phyloP scores from a whole-genome alignment of 1,140 invertebrate species.

The Vanessa tameamea region DNA sequence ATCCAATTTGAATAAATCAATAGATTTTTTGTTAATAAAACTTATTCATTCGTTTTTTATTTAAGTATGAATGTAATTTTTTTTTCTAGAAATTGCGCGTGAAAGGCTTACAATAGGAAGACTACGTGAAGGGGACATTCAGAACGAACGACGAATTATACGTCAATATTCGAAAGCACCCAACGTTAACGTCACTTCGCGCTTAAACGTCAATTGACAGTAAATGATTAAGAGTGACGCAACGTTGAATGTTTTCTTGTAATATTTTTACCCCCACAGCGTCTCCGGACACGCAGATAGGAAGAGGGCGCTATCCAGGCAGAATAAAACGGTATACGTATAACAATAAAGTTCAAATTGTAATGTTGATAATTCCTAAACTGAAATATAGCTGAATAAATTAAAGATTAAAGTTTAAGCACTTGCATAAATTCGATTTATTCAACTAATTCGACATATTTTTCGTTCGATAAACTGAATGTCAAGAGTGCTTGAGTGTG shows the following conservation, averaged over 20 bases:
- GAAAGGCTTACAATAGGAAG: not conserved
- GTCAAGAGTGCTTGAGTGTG: not conserved
- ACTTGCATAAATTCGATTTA: not conserved
- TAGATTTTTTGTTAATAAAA: too few species aligned
- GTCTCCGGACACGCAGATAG: conserved; percentile 59
- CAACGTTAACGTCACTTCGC: not conserved
- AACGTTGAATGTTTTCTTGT: conserved; percentile 20
- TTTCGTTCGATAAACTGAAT: not conserved
- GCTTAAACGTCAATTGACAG: too few species aligned
- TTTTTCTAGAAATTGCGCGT: conserved; percentile 6
- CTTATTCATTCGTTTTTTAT: too few species aligned
- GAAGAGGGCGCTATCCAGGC: conserved; percentile 55
- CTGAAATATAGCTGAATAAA: not conserved
- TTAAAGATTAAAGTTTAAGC: not conserved
- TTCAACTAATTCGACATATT: not conserved
- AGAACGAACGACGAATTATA: conserved; percentile 7
- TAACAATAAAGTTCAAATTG: conserved; percentile 4
- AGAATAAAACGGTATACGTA: conserved; percentile 40
- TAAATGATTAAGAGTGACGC: not conserved
- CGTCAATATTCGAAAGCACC: conserved; percentile 6
- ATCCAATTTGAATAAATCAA: too few species aligned
- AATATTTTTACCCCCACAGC: conserved; percentile 53
- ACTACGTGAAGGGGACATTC: conserved; percentile 18
- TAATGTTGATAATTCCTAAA: not conserved
- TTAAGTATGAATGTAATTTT: not conserved